phyloP scores from a whole-genome alignment of 2,797 vertebrate genomes.

The Pampus argenteus region DNA sequence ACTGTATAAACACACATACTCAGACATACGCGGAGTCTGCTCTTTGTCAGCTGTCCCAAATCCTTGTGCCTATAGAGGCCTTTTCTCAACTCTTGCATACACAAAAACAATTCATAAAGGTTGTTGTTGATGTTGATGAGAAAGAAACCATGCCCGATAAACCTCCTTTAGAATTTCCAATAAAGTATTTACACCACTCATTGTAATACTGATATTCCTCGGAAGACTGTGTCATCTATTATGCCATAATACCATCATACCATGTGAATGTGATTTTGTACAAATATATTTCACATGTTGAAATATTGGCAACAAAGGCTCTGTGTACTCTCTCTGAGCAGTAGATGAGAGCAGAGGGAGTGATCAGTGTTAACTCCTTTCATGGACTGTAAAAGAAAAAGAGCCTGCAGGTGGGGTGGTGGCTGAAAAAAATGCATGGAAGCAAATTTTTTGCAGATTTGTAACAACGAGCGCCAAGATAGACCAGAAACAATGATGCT shows the following conservation, averaged over 20 bases:
- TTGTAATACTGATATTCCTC: neutral
- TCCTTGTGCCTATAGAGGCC: slow-evolving; percentile 7
- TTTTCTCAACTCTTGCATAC: neutral
- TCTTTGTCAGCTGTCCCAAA: slow-evolving; percentile 54
- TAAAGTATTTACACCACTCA: slow-evolving; percentile 26
- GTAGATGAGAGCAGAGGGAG: slow-evolving; percentile 59
- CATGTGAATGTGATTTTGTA: slow-evolving; percentile 14
- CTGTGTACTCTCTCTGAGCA: slow-evolving; percentile 32
- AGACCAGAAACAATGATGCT: slow-evolving; percentile 9
- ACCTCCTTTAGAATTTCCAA: slow-evolving; percentile 33
- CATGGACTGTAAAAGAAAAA: slow-evolving; percentile 52
- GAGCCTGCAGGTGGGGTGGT: slow-evolving; percentile 53
- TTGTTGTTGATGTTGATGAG: slow-evolving; percentile 25
- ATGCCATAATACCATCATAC: too few species aligned
- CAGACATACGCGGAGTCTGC: slow-evolving; percentile 11
- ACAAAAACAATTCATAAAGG: slow-evolving; percentile 41
- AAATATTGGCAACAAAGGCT: slow-evolving; percentile 21
- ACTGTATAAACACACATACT: slow-evolving; percentile 30
- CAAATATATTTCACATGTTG: slow-evolving; percentile 29
- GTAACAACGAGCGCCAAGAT: neutral
- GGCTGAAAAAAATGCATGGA: slow-evolving; percentile 22
- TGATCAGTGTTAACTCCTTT: slow-evolving; percentile 44
- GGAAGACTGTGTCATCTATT: neutral
- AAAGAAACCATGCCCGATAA: slow-evolving; percentile 30
- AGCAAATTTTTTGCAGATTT: slow-evolving; percentile 25